A percentile compares a stretch with the other conserved stretches of the same genome.
These are phyloP conservation scores for Drosophila imparisetae DNA, from an alignment of 2,888 invertebrate genomes.

Conservation along the genomic window DNA sequence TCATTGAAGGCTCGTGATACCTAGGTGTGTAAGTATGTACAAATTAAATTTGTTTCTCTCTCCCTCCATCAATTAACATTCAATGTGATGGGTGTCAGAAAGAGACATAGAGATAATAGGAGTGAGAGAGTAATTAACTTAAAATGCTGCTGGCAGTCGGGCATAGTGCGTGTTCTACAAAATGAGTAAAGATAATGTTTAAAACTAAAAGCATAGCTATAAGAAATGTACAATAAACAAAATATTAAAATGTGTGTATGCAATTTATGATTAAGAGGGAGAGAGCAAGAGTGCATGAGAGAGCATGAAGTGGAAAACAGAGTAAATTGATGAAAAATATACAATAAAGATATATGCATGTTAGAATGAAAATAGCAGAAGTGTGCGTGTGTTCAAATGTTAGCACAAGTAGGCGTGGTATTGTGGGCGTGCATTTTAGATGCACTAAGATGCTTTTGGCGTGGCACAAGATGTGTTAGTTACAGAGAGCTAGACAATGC, in stretches of 20 bases:
- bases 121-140: not conserved
- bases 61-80: constrained; percentile 30
- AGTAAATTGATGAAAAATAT: constrained; percentile 1
- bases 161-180: not conserved
- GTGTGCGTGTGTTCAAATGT: not conserved
- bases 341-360: constrained; percentile 8
- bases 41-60: constrained; percentile 29
- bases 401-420: not conserved
- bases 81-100: not conserved
- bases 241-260: not conserved
- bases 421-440: not conserved
- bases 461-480: constrained; percentile 10
- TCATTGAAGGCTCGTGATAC: constrained; percentile 34
- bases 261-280: not conserved
- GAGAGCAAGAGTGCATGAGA: not conserved
- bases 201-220: not conserved
- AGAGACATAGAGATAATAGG: not conserved
- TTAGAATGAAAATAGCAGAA: not conserved
- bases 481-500: constrained; percentile 12
- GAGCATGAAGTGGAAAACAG: not conserved
- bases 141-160: constrained; percentile 9
- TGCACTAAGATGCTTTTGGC: constrained; percentile 2
- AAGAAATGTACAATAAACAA: not conserved
- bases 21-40: constrained; percentile 31
- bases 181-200: not conserved